Evolutionary conservation across 2,888 invertebrate genomes (phyloP).

Genomic region (Hartigia nigra): DNA sequence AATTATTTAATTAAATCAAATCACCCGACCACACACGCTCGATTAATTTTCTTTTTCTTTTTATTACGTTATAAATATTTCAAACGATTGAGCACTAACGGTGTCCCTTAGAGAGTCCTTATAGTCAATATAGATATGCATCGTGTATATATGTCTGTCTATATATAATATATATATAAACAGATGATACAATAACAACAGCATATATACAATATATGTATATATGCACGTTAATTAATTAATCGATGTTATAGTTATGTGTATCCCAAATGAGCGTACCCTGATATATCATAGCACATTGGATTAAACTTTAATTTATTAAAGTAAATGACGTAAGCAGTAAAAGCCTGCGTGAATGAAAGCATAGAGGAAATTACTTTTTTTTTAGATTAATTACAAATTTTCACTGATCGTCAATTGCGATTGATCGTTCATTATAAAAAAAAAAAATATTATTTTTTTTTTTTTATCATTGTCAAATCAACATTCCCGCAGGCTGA

Average conservation of each 20-base stretch:
- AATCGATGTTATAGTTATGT: background rate
- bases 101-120: constrained; percentile 14
- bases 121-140: constrained; percentile 45
- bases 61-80: background rate
- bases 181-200: background rate
- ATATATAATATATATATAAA: background rate
- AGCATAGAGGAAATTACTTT: background rate
- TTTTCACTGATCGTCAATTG: background rate
- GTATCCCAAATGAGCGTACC: background rate
- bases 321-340: background rate
- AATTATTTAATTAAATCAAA: background rate
- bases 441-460: too few relatives aligned
- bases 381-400: background rate
- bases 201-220: background rate
- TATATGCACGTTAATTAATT: background rate
- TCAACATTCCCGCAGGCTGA: background rate
- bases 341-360: background rate
- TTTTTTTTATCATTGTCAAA: background rate
- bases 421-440: background rate
- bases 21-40: background rate
- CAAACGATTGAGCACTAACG: constrained; percentile 12
- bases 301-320: background rate
- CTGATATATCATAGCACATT: background rate
- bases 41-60: background rate
- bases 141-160: constrained; percentile 31